Evolutionary conservation across 2,113 vertebrate genomes (phyloP).

Genomic region (Rhinoptilus africanus): DNA sequence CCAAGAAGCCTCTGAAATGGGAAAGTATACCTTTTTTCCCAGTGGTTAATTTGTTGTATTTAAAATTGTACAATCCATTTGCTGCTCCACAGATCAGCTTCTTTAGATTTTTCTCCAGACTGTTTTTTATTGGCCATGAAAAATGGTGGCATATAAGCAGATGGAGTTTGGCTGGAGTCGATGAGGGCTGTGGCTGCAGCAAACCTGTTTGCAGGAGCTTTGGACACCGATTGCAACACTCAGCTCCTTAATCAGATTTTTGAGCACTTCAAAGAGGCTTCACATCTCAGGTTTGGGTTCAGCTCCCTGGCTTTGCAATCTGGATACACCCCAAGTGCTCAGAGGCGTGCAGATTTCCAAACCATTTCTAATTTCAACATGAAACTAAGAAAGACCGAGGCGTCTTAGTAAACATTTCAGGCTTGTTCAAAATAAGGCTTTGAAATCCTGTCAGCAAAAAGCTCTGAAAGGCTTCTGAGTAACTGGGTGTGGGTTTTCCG

Average conservation of each 20-base stretch:
- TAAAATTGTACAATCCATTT: not conserved
- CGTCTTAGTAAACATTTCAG: not conserved
- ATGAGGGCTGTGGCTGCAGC: not conserved
- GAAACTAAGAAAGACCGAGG: not conserved
- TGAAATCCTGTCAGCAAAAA: not conserved
- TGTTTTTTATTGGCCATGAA: not conserved
- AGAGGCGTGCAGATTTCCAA: not conserved
- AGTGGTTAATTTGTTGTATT: not conserved
- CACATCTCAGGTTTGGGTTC: not conserved
- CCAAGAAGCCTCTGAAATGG: not conserved
- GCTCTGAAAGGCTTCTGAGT: not conserved
- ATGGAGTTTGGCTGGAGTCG: not conserved
- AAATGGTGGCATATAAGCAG: not conserved
- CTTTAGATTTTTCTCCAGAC: not conserved
- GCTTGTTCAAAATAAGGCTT: not conserved
- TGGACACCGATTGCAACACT: not conserved
- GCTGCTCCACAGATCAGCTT: not conserved
- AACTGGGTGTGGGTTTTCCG: rapidly evolving
- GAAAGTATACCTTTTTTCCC: not conserved
- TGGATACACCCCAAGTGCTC: not conserved
- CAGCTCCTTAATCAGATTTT: not conserved
- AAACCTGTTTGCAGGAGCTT: not conserved
- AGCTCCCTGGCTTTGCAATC: not conserved
- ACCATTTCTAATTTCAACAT: not conserved
- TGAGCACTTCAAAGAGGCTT: not conserved